Base-by-base conservation (phyloP, 2,888 invertebrate species). In the Stictocephala bisonia region DNA sequence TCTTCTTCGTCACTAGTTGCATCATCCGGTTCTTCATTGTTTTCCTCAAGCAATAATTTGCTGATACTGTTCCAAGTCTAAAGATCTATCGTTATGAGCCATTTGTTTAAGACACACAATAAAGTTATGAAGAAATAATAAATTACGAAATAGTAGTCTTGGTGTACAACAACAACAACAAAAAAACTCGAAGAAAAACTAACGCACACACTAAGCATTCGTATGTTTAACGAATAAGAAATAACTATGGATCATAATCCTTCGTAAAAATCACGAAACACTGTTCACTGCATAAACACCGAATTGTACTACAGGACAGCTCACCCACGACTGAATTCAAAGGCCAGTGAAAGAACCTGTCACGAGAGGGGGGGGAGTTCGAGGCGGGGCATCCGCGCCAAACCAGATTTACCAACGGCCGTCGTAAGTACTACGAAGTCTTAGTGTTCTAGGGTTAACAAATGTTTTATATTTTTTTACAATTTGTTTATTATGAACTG, bases 1-100 rank as follows among this genome's bases (percentile, higher is more conserved):
- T 50, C 50, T 50, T 50, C 50, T 24, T 50, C 50, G 3, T 50
- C 50, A 50, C 50, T 50, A 50, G 50, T 50, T 50, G 50, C 50
- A 50, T 50, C 50, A 50, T 50, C 50, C 50, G 50, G 20, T 50
- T 50, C 50, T 50, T 50, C 50, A 50, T 50, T 50, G 50, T 50
- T 50, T 50, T 50, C 50, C 24, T 50, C 50, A 50, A 50, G 18
- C 50, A 50, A 50, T 11, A 50, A 50, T 18, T 50, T 50, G 2
- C 50, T 50, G 20, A 50, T 50, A 50, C 18, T 4, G 50, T 50
- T 50, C n/a, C 50, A 50, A 24, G 6, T 50, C 50, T 50, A 50
- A 50, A 50, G 50, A 18, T 50, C 50, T 50, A 50, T 50, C 50
- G 15, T 50, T 50, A 50, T 50, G 18, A 50, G 20, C 50, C 50